phyloP scores from a whole-genome alignment of 1,140 invertebrate species.

The Pantala flavescens region DNA sequence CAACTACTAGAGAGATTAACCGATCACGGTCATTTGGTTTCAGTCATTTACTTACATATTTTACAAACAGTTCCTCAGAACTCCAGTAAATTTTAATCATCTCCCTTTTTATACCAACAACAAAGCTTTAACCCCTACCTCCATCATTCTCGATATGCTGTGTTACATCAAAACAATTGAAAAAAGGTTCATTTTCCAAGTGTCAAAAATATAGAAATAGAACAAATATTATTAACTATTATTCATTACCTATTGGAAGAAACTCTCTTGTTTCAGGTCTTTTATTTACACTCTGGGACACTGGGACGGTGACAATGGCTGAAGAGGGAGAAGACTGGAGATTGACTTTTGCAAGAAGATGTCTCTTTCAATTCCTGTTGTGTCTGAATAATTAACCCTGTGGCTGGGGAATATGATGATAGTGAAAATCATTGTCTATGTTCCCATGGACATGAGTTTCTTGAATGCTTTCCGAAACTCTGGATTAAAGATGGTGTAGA shows the following conservation, averaged over 20 bases:
- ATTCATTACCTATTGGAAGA: too few species aligned
- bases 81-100: too few species aligned
- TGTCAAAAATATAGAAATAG: too few species aligned
- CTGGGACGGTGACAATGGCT: background rate
- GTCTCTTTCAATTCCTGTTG: constrained; percentile 36
- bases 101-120: too few species aligned
- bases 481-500: constrained; percentile 99
- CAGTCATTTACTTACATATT: background rate
- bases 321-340: background rate
- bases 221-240: too few species aligned
- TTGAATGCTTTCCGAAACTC: constrained; percentile 99
- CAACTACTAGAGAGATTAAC: background rate
- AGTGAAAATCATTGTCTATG: constrained; percentile 36
- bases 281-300: background rate
- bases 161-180: too few species aligned
- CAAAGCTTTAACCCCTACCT: too few species aligned
- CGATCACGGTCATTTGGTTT: background rate
- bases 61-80: background rate
- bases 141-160: too few species aligned
- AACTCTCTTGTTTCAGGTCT: background rate
- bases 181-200: too few species aligned
- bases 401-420: constrained; percentile 38
- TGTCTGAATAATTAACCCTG: background rate
- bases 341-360: constrained; percentile 21
- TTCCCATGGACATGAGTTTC: constrained; percentile 59